These are phyloP conservation scores for Argopecten irradians DNA, from an alignment of 1,140 invertebrate species.

Conservation along the genomic window DNA sequence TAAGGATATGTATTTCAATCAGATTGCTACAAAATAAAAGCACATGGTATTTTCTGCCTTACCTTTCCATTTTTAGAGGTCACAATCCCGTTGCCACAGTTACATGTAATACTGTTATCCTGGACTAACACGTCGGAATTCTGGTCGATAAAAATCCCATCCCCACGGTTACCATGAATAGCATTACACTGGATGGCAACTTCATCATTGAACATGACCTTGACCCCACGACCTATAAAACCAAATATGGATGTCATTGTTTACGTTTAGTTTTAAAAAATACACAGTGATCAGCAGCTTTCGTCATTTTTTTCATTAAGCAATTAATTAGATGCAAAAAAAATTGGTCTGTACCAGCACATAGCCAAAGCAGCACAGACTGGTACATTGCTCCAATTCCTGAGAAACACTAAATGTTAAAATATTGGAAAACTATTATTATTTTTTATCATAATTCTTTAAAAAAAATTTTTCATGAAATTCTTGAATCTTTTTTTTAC, in stretches of 20 bases:
- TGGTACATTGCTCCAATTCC: no score
- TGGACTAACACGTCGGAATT: conserved; percentile 53
- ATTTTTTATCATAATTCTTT: neutral
- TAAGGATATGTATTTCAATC: no score
- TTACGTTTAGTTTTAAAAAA: neutral
- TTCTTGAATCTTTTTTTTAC: no score
- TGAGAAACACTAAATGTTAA: neutral
- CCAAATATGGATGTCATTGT: neutral
- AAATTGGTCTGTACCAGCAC: no score
- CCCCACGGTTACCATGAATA: conserved; percentile 65
- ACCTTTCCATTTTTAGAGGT: conserved; percentile 58
- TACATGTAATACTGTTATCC: conserved; percentile 68
- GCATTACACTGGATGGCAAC: conserved; percentile 64
- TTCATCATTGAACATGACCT: conserved; percentile 62
- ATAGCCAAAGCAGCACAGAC: no score
- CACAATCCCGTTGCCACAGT: conserved; percentile 63
- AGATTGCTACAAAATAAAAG: no score
- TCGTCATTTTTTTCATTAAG: neutral
- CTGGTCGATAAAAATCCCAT: conserved; percentile 66
- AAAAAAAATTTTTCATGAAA: neutral
- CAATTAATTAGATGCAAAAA: neutral
- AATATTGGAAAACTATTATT: neutral
- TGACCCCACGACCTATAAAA: conserved; percentile 64
- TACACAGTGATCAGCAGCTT: neutral
- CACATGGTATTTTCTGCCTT: no score